Base-by-base conservation (phyloP, 2,113 vertebrate genomes). In the Gymnobelideus leadbeateri region DNA sequence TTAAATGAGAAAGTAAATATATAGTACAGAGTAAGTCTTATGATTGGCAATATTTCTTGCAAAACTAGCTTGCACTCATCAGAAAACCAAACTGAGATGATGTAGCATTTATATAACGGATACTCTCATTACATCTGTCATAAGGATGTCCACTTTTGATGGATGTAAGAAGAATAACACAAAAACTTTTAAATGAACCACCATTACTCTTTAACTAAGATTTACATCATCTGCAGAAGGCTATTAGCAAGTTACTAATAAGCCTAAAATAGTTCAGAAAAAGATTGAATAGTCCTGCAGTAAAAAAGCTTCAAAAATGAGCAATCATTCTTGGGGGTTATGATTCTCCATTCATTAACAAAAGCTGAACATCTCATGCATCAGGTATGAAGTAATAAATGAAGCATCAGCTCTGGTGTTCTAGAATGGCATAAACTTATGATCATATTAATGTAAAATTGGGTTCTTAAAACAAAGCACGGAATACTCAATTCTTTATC, bases 371-470 rank as follows among this genome's bases (percentile, higher is more conserved):
- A 0, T 26, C 12, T 95, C 91, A 19, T 89, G 93, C 91, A 94
- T 92, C 6, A 25, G 6, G 92, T 89, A 91, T 49, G 19, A 61
- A 96, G 8, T 94, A 97, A 95, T 89, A 93, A 94, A 95, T 95
- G 97, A 92, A 43, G 43, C 61, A 89, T n/a, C 89, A 94, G 6
- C 5, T 68, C 2, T n/a, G 92, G 3, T 51, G 55, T 55, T 47
- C 54, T 92, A 68, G 31, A 28, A 91, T 2, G 47, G 7, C 47
- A 3, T 94, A 94, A 94, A 92, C 52, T 0, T 50, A 93, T 43
- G 68, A 93, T 0, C 0, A 28, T 61, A 46, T 57, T 93, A 93
- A 93, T 95, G 93, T 57, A 93, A 77, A 8, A 94, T 68, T 2
- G 0, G 2, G 1, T 91, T 9, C 37, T 7, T 89, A 96, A 95